These are phyloP conservation scores for Oostethus manadensis DNA, from an alignment of 2,113 vertebrate genomes.

Conservation along the genomic window DNA sequence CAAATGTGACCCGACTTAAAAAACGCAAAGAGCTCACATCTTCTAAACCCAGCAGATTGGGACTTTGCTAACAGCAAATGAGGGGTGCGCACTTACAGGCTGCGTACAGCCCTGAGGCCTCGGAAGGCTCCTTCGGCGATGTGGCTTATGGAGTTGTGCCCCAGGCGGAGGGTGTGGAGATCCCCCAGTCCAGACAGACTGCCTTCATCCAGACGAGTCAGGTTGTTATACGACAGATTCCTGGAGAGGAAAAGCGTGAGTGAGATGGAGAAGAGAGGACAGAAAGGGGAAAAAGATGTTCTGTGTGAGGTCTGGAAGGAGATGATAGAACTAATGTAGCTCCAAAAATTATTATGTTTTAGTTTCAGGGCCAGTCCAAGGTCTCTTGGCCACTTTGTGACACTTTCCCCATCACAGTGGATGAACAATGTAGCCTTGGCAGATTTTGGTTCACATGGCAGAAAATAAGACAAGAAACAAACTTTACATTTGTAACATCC, in stretches of 20 bases:
- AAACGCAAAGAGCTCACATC: neutral
- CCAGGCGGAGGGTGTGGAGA: slow-evolving; percentile 81
- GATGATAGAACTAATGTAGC: slow-evolving; percentile 35
- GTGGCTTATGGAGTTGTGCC: slow-evolving; percentile 91
- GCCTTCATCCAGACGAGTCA: slow-evolving; percentile 87
- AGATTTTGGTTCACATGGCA: slow-evolving; percentile 26
- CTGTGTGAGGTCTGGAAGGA: slow-evolving; percentile 58
- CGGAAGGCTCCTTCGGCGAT: slow-evolving; percentile 90
- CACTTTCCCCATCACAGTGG: slow-evolving; percentile 13
- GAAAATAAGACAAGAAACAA: slow-evolving; percentile 18
- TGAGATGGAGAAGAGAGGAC: neutral
- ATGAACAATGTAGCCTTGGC: slow-evolving; percentile 34
- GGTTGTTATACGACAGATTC: slow-evolving; percentile 90
- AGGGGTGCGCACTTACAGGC: slow-evolving; percentile 82
- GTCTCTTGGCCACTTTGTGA: slow-evolving; percentile 37
- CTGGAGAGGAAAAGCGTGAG: slow-evolving; percentile 59
- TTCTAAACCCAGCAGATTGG: slow-evolving; percentile 11
- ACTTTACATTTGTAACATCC: slow-evolving; percentile 10
- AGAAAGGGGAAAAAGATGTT: slow-evolving; percentile 16
- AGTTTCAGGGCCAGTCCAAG: slow-evolving; percentile 37
- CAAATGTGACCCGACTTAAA: slow-evolving; percentile 21
- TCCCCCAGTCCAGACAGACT: slow-evolving; percentile 84
- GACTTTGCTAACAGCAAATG: slow-evolving; percentile 8
- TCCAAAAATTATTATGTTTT: slow-evolving; percentile 33
- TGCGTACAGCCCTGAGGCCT: slow-evolving; percentile 83